A percentile compares a stretch with the other conserved stretches of the same genome.
Evolutionary conservation across 2,113 vertebrate genomes (phyloP).

Genomic region (Pavo muticus): DNA sequence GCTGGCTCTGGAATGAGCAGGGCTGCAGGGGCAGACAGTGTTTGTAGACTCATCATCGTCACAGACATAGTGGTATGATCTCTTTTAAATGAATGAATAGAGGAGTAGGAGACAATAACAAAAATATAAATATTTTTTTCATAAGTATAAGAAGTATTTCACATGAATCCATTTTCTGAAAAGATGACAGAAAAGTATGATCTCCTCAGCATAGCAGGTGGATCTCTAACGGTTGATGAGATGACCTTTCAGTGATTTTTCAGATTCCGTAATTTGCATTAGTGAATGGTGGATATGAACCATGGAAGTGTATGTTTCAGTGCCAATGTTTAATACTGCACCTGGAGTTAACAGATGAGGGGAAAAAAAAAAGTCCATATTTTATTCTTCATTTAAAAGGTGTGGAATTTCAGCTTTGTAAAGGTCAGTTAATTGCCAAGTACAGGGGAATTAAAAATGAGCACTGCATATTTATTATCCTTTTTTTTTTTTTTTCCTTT

Average conservation of each 20-base stretch:
- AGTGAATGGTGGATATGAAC: not conserved
- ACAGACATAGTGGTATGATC: not conserved
- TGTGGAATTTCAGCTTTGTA: not conserved
- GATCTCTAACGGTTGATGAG: not conserved
- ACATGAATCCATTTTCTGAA: not conserved
- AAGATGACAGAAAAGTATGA: not conserved
- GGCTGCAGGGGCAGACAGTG: not conserved
- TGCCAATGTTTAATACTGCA: not conserved
- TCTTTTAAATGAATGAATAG: not conserved
- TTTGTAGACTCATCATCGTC: not conserved
- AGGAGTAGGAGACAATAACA: not conserved
- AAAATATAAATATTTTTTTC: not conserved
- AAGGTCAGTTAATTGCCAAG: constrained; percentile 38
- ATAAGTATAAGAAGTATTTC: not conserved
- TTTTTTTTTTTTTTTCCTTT: constrained; percentile 69
- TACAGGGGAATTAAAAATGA: constrained; percentile 54
- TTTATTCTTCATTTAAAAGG: constrained; percentile 19
- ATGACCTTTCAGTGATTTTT: not conserved
- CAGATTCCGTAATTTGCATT: not conserved
- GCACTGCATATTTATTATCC: constrained; percentile 32
- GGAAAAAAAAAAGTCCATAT: not conserved
- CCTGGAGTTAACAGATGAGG: not conserved
- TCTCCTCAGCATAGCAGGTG: not conserved
- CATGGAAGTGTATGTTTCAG: not conserved
- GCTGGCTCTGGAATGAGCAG: not conserved